Percentiles rank a stretch among this genome's conserved stretches.
These are phyloP conservation scores for Diadromus collaris DNA, from an alignment of 2,888 invertebrate species.

Conservation along the genomic window DNA sequence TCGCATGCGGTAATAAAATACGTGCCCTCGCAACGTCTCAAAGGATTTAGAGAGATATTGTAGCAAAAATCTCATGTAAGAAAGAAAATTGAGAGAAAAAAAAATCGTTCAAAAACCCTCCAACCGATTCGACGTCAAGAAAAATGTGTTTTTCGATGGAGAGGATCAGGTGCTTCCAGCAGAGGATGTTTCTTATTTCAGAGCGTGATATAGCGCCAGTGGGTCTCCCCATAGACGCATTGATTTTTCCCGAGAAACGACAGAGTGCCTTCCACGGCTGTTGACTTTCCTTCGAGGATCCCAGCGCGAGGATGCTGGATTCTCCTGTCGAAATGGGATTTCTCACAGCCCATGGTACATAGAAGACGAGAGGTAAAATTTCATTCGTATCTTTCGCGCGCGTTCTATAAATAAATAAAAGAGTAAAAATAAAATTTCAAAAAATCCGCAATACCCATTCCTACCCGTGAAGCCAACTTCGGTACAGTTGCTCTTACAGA, in stretches of 20 bases:
- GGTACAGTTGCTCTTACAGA: too few relatives aligned
- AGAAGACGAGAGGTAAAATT: slow-evolving; percentile 32
- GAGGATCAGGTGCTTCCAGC: not conserved
- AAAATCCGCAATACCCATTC: too few relatives aligned
- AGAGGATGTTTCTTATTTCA: slow-evolving; percentile 4
- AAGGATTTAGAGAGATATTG: not conserved
- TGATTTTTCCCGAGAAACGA: slow-evolving; percentile 43
- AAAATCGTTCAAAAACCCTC: not conserved
- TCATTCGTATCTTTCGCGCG: not conserved
- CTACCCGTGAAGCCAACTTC: too few relatives aligned
- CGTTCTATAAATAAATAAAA: too few relatives aligned
- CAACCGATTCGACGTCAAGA: not conserved
- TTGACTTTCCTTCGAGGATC: slow-evolving; percentile 56
- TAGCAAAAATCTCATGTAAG: not conserved
- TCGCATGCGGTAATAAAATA: not conserved
- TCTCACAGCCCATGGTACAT: slow-evolving; percentile 26
- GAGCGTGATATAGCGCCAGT: not conserved
- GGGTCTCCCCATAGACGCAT: slow-evolving; percentile 35
- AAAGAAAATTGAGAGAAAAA: not conserved
- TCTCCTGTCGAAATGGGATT: slow-evolving; percentile 50
- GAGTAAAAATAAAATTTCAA: too few relatives aligned
- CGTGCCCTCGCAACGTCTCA: not conserved
- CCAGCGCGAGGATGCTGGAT: slow-evolving; percentile 32
- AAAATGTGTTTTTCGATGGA: not conserved
- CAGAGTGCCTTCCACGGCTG: slow-evolving; percentile 32